Conservation (phyloP, 2,888 invertebrate genomes). For the Heliconius hortense region DNA sequence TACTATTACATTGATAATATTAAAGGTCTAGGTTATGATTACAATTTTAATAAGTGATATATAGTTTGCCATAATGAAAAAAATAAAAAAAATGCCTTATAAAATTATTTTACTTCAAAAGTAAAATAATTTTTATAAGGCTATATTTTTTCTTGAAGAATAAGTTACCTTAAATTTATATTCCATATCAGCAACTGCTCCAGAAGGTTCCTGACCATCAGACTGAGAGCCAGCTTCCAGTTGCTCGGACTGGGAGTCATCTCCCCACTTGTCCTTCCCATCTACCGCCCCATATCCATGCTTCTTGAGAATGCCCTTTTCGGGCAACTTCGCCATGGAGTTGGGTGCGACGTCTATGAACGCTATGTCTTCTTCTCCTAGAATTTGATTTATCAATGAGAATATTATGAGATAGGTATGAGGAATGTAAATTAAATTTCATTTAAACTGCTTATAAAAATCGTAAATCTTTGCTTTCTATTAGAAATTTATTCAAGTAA, state of each 20-base stretch:
- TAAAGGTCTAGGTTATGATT: no score
- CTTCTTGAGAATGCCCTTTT: constrained; percentile 96
- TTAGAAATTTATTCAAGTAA: background rate
- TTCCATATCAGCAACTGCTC: constrained; percentile 89
- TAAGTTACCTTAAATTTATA: constrained; percentile 88
- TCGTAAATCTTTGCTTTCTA: background rate
- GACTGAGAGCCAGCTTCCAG: constrained; percentile 85
- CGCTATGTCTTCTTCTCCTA: constrained; percentile 90
- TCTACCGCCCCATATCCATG: constrained; percentile 89
- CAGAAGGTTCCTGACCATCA: constrained; percentile 85
- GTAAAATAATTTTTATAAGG: background rate
- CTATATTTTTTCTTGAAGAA: background rate
- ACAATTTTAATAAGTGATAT: no score
- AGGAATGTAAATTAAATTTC: background rate
- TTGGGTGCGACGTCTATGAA: constrained; percentile 91
- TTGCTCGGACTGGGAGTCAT: constrained; percentile 87
- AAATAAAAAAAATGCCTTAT: no score
- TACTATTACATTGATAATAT: no score
- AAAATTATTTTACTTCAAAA: no score
- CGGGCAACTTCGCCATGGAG: constrained; percentile 89
- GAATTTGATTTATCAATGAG: constrained; percentile 47
- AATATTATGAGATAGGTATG: background rate
- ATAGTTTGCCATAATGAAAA: no score
- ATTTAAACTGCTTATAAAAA: background rate
- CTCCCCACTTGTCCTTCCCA: constrained; percentile 88